phyloP scores from a whole-genome alignment of 2,797 vertebrate species.

The Lerista edwardsae region DNA sequence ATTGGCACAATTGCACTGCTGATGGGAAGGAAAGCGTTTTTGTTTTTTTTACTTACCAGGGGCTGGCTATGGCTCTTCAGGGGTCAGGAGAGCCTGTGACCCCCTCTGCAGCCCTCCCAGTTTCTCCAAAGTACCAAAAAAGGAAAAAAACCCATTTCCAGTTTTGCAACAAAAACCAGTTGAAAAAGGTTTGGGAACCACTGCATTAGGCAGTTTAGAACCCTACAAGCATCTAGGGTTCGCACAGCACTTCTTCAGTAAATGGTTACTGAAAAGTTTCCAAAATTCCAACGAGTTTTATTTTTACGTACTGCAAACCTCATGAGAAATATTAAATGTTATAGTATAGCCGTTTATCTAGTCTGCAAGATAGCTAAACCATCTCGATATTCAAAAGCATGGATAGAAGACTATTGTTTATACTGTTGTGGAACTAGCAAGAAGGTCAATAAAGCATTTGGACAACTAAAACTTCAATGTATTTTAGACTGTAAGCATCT shows the following conservation, averaged over 20 bases:
- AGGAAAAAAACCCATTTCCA: no score
- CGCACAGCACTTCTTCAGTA: background rate
- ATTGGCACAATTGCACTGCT: no score
- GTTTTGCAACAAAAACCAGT: no score
- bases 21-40: no score
- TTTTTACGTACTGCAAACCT: background rate
- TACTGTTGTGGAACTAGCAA: background rate
- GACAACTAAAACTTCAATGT: background rate
- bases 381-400: slow-evolving; percentile 5
- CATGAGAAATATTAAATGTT: background rate
- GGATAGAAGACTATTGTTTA: background rate
- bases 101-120: no score
- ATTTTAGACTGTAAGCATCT: background rate
- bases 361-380: background rate
- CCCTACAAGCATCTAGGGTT: background rate
- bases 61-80: no score
- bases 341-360: background rate
- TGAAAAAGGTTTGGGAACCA: no score
- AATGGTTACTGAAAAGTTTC: background rate
- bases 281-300: background rate
- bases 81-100: no score
- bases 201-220: background rate
- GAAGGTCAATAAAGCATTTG: background rate
- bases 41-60: no score
- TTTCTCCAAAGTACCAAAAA: no score